Base-by-base conservation (phyloP, 2,888 invertebrate genomes). In the Smittia sp. region DNA sequence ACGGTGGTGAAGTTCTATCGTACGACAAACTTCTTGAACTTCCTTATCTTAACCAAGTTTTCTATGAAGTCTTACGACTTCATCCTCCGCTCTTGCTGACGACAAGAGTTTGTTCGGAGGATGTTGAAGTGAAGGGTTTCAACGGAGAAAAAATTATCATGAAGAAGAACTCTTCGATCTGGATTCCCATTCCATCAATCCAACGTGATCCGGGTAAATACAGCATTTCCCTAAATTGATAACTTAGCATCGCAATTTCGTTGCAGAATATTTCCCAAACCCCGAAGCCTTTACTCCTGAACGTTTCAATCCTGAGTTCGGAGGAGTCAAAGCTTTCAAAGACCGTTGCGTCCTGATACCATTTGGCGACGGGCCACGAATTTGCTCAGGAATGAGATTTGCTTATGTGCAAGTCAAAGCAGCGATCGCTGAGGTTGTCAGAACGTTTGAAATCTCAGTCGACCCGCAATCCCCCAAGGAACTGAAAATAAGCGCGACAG, bases 231-330 rank as follows among this genome's bases (percentile, higher is more conserved):
- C 77, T 7, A 69, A 74, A 67, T 75, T 7, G 75, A 85, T 0
- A 72, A 79, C 0, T 79, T 85, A 41, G 82, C 84, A 0, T 76
- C 83, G 0, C 76, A 79, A 13, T 80, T 24, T 82, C 80, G 0
- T 58, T 22, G 9, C 86, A 86, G 78, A 82, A 7, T 81, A 82
- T 76, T 86, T 80, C 76, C 82, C 84, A 0, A 78, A 85, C 15
- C 85, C 86, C 0, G 80, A 83, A 0, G 81, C 79, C 75, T 86
- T 86, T 76, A 83, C 85, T 75, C 86, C 86, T 0, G 84, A 84
- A 75, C 78, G 85, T 65, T 86, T 86, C 76, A 77, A 76, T 18
- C 79, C 80, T 3, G 82, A 83, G 70, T 76, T 76, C 58, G 78
- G 77, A 11, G 77, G 77, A 20, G 76, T 75, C 1, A 77, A 77